phyloP scores from a whole-genome alignment of 2,888 invertebrate species.

The Tetanocera ferruginea region DNA sequence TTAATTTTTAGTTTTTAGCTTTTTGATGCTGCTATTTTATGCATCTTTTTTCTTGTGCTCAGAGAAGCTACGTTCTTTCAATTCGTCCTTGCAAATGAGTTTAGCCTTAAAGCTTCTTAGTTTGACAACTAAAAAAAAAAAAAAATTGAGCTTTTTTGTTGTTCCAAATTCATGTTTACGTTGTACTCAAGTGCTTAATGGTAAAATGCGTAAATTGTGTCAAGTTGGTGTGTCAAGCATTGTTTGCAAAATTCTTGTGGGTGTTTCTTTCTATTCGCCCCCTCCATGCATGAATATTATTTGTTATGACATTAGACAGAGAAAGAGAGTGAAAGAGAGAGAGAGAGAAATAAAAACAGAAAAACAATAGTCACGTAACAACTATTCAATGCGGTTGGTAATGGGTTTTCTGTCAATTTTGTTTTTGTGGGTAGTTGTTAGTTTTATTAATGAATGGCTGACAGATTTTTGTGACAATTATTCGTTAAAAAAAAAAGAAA shows the following conservation, averaged over 20 bases:
- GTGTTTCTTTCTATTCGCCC: not conserved
- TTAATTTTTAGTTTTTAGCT: not conserved
- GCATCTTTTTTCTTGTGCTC: not conserved
- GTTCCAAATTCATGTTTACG: not conserved
- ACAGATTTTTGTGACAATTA: not conserved
- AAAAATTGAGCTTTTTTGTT: not conserved
- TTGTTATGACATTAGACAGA: not conserved
- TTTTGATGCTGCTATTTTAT: not conserved
- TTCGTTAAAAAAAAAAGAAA: not conserved
- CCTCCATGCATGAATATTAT: not conserved
- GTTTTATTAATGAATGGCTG: constrained; percentile 8
- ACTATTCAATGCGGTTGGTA: not conserved
- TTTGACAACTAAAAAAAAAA: too few relatives aligned
- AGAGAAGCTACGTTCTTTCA: too few relatives aligned
- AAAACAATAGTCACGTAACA: not conserved
- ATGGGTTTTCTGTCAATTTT: not conserved
- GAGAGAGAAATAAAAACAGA: not conserved
- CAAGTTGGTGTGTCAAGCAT: constrained; percentile 51
- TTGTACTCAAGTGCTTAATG: constrained; percentile 60
- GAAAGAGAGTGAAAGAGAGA: not conserved
- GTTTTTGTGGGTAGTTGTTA: not conserved
- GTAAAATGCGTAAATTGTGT: constrained; percentile 66
- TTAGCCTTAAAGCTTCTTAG: too few relatives aligned
- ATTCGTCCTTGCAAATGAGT: too few relatives aligned
- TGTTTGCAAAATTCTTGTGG: constrained; percentile 43